A percentile compares a stretch with the other conserved stretches of the same genome.
Conservation (phyloP, 2,888 invertebrate genomes). For the Aquatica leii region DNA sequence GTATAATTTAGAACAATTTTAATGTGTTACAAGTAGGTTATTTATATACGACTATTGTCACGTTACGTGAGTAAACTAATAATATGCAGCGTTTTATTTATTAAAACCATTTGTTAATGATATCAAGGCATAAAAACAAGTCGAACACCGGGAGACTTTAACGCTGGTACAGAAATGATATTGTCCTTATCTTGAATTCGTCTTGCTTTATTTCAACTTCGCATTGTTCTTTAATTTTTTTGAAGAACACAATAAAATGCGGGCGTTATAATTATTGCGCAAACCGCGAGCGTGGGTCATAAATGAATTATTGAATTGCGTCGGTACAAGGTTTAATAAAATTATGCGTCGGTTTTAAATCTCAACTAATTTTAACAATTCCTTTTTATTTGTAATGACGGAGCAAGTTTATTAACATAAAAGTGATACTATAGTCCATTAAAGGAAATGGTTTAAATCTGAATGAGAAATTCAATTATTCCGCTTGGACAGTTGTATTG, state of each 20-base stretch:
- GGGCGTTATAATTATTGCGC: slow-evolving; percentile 30
- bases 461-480: slow-evolving; percentile 43
- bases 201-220: slow-evolving; percentile 6
- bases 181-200: slow-evolving; percentile 1
- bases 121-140: no score
- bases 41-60: no score
- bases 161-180: slow-evolving; percentile 1
- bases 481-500: slow-evolving; percentile 43
- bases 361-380: slow-evolving; percentile 40
- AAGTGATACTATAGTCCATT: slow-evolving; percentile 31
- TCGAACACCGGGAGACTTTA: slow-evolving; percentile 6
- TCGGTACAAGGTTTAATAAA: slow-evolving; percentile 29
- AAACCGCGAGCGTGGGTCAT: slow-evolving; percentile 28
- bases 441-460: slow-evolving; percentile 33
- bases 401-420: slow-evolving; percentile 40
- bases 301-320: slow-evolving; percentile 25
- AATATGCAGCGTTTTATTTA: no score
- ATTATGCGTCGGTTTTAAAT: slow-evolving; percentile 29
- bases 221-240: slow-evolving; percentile 15
- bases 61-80: no score
- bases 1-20: no score
- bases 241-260: slow-evolving; percentile 22
- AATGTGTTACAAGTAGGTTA: no score
- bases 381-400: slow-evolving; percentile 31
- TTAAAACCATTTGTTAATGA: no score